Percentiles rank a stretch among this genome's conserved stretches.
Conservation (phyloP, 2,113 vertebrate genomes). For the Sinocyclocheilus grahami region DNA sequence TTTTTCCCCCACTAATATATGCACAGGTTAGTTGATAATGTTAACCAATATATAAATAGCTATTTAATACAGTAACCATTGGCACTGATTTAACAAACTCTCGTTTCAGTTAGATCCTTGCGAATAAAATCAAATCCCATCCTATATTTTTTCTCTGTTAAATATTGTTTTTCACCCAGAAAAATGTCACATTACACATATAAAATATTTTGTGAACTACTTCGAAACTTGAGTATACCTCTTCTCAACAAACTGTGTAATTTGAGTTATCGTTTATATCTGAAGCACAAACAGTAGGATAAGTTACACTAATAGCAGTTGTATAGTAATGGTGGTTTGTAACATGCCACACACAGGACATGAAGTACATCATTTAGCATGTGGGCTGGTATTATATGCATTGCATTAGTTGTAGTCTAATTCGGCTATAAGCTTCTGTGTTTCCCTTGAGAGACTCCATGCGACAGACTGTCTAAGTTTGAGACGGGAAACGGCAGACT, state of each 20-base stretch:
- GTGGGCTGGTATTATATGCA: not conserved
- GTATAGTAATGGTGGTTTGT: not conserved
- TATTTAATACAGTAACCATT: not conserved
- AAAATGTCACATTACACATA: too few relatives aligned
- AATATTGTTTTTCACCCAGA: too few relatives aligned
- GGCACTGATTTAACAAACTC: not conserved
- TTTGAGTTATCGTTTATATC: not conserved
- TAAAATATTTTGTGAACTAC: too few relatives aligned
- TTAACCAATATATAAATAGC: too few relatives aligned
- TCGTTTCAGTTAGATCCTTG: not conserved
- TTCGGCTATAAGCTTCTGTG: not conserved
- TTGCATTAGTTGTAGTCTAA: not conserved
- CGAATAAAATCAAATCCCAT: too few relatives aligned
- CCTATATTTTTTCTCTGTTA: not conserved
- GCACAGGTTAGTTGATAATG: too few relatives aligned
- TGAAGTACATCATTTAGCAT: not conserved
- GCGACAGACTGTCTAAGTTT: conserved; percentile 4
- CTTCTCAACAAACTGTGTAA: too few relatives aligned
- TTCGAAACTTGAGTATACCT: too few relatives aligned
- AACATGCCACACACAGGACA: not conserved
- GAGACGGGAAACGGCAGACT: not conserved
- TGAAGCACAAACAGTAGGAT: not conserved
- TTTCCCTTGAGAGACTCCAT: not conserved
- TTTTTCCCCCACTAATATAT: not conserved
- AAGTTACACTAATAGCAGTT: not conserved